Conservation (phyloP, 2,113 vertebrate species). For the Tachysurus fulvidraco region DNA sequence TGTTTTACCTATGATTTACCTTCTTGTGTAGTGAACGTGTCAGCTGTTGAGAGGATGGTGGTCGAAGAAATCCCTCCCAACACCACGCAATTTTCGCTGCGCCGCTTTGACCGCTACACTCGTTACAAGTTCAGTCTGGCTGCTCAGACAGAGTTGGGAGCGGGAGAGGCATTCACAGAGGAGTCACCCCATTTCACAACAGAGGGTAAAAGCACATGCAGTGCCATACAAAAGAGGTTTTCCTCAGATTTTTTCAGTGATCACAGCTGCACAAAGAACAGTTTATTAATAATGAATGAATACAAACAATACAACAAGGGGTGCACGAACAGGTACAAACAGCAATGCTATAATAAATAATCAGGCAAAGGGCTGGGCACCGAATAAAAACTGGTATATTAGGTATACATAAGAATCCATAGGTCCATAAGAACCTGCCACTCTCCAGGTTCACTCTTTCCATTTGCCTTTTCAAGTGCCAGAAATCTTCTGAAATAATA, state of each 20-base stretch:
- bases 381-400: not conserved
- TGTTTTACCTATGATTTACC: conserved; percentile 23
- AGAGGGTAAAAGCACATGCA: conserved; percentile 77
- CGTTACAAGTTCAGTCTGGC: conserved; percentile 88
- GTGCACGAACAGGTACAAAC: not conserved
- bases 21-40: conserved; percentile 82
- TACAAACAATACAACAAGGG: not conserved
- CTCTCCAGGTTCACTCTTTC: not conserved
- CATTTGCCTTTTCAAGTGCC: not conserved
- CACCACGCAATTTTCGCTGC: conserved; percentile 84
- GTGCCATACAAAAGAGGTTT: not conserved
- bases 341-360: not conserved
- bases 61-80: conserved; percentile 85
- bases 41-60: conserved; percentile 74
- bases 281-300: not conserved
- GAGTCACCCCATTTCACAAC: conserved; percentile 86
- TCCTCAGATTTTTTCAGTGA: not conserved
- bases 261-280: not conserved
- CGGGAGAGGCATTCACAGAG: conserved; percentile 80
- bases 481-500: not conserved
- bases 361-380: not conserved
- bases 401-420: not conserved
- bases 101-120: conserved; percentile 87
- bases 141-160: conserved; percentile 82
- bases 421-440: not conserved